Conservation (phyloP, 2,797 vertebrate genomes). For the Lepus townsendii region DNA sequence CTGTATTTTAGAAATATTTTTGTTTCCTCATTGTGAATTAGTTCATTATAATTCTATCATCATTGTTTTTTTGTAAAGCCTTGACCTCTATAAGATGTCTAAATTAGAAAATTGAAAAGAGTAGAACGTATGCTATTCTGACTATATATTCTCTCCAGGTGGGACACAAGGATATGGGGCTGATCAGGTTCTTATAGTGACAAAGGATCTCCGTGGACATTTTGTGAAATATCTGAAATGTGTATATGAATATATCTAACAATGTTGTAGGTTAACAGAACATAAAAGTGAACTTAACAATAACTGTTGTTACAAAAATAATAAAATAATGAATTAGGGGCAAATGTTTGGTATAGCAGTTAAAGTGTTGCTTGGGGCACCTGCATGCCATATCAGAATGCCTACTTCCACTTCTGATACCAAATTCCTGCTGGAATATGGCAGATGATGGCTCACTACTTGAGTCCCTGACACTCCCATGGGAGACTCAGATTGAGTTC, state of each 20-base stretch:
- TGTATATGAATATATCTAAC: background rate
- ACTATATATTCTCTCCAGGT: background rate
- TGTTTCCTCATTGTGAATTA: background rate
- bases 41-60: background rate
- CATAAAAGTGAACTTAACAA: background rate
- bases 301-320: background rate
- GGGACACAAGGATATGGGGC: background rate
- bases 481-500: no score
- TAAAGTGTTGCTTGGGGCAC: no score
- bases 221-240: slow-evolving; percentile 32
- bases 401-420: no score
- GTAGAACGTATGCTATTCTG: background rate
- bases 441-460: no score
- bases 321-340: background rate
- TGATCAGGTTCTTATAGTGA: background rate
- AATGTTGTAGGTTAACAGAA: background rate
- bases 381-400: background rate
- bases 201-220: background rate
- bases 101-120: slow-evolving; percentile 42
- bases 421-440: no score
- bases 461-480: no score
- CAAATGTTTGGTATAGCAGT: no score
- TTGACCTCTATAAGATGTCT: background rate
- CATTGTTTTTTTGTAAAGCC: background rate
- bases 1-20: background rate